Evolutionary conservation across 2,113 vertebrate genomes (phyloP), one percentile per base, ranked within the genome.

Genomic region (Neolamprologus fasciatus): DNA sequence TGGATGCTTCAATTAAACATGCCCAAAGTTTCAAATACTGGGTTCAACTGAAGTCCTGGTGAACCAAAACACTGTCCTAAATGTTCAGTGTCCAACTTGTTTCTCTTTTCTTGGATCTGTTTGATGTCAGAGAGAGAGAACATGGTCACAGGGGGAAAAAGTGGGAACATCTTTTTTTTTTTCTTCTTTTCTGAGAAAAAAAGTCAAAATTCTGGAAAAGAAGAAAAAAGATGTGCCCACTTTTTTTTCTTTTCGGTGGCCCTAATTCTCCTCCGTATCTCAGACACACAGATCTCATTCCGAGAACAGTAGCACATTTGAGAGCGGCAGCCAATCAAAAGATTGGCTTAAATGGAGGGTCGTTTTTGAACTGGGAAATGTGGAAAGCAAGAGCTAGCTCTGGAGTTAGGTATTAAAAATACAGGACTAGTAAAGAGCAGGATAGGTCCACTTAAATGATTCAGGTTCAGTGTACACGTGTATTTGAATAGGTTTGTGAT

Each of bases 21-120:
- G 68, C 0, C 21, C 68, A 10, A 0, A 45, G 21, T 45, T 73
- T 45, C 8, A 26, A 45, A 73, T 45, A 73, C 5, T 7, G 21
- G 21, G 68, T 6, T 73, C 4, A 16, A 17, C 40, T 45, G 21
- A 73, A 26, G 5, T 26, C 5, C 21, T 6, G 21, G 1, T 45
- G 37, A 26, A 17, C 8, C 68, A 73, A 26, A 45, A 26, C 21
- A 73, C 37, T 45, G 37, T 14, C 8, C 1, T 71, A 9, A 71
- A 71, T 9, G 63, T 37, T 21, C 33, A n/a, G 19, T 21, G 33
- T 42, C 2, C 11, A 68, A 40, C 0, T 68, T 68, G 3, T 26
- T 73, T 45, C 2, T 45, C 66, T 26, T 16, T 45, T 45, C 40
- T 45, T 73, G 68, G 68, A 73, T 45, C 21, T 17, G 33, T 42